A percentile compares a stretch with the other conserved stretches of the same genome.
phyloP scores from a whole-genome alignment of 2,888 invertebrate genomes.

The Aricia artaxerxes region DNA sequence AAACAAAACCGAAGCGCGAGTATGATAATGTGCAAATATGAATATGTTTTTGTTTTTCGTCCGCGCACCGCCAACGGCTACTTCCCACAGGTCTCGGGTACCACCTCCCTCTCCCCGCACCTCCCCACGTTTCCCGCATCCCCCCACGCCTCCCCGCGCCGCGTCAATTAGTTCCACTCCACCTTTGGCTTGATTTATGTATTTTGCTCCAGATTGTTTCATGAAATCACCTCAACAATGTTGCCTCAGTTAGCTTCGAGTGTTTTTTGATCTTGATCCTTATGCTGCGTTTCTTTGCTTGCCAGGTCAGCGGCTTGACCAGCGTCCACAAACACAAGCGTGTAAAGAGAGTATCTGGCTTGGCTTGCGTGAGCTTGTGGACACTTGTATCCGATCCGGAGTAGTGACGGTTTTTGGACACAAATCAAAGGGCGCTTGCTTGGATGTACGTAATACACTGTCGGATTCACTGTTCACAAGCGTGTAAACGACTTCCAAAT shows the following conservation, averaged over 20 bases:
- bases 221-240: constrained; percentile 16
- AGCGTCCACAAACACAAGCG: too few relatives aligned
- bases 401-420: too few relatives aligned
- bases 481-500: too few relatives aligned
- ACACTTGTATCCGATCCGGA: too few relatives aligned
- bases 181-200: constrained; percentile 42
- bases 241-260: constrained; percentile 7
- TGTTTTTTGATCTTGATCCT: neutral
- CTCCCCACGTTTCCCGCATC: constrained; percentile 31
- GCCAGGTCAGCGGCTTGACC: too few relatives aligned
- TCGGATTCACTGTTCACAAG: too few relatives aligned
- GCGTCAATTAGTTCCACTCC: constrained; percentile 57
- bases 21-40: constrained; percentile 20
- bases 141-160: constrained; percentile 33
- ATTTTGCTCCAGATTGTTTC: constrained; percentile 21
- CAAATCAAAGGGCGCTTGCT: too few relatives aligned
- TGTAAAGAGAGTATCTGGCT: too few relatives aligned
- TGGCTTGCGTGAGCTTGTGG: too few relatives aligned
- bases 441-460: too few relatives aligned
- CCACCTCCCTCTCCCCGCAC: constrained; percentile 41
- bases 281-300: neutral
- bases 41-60: constrained; percentile 8
- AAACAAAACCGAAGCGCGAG: neutral
- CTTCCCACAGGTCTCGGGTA: constrained; percentile 25
- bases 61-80: constrained; percentile 45